Evolutionary conservation across 2,113 vertebrate species (phyloP), one percentile per base, ranked within the genome.

Genomic region (Colistium nudipinnis): DNA sequence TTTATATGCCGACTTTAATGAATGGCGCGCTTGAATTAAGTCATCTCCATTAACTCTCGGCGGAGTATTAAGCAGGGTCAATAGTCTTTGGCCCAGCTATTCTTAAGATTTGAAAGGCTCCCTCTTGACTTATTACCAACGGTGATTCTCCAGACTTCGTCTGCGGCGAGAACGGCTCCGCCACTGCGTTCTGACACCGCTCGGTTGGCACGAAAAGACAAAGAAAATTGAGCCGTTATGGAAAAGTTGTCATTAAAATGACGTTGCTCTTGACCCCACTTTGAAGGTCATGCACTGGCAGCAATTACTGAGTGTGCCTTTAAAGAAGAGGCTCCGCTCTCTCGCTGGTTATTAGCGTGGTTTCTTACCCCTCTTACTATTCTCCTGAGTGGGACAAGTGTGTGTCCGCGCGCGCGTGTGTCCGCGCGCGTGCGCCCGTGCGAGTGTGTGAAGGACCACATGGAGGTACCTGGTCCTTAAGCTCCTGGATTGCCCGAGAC

Each of bases 71-170:
- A 78, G 74, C 72, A 65, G 78, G 84, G 81, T 84, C 85, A 80
- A 80, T 87, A 82, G 85, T 77, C 82, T 76, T 51, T 89, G 80
- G 84, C 81, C 80, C 75, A 48, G 74, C 79, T 78, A 71, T 83
- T 78, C 74, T 87, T 89, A 74, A 75, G 74, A 69, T 82, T 73
- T 73, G 78, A 64, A 81, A 30, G 56, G 62, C 69, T 88, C 82
- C 81, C 87, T 62, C 76, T 74, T 87, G 89, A 84, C 86, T 81
- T 53, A 87, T 88, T 90, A 89, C 80, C 51, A 74, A 76, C 87
- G 89, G 84, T 88, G 83, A 86, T 81, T 82, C 89, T 86, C 66
- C 10, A 79, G 74, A 87, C 75, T 85, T 79, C n/a, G n/a, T 84
- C 65, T 56, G 76, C 33, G 60, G 61, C 72, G 68, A 60, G 74